These are phyloP conservation scores for Crax fasciolata DNA, from an alignment of 2,797 vertebrate genomes.

Conservation along the genomic window DNA sequence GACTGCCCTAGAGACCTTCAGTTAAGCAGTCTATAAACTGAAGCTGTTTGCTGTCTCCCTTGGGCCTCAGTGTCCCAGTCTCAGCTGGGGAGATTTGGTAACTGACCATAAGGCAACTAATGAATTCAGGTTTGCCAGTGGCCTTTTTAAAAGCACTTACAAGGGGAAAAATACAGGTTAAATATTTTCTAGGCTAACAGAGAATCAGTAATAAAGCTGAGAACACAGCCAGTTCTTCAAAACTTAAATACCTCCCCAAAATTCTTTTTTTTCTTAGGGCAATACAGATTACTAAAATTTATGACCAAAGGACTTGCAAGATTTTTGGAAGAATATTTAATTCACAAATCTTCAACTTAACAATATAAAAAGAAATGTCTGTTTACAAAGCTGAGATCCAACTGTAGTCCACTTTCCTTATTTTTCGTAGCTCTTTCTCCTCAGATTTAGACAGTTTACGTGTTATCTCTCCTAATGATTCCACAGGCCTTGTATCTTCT, in stretches of 20 bases:
- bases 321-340: slow-evolving; percentile 12
- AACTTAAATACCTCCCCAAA: neutral
- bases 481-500: slow-evolving; percentile 24
- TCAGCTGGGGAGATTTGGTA: neutral
- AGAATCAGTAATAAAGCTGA: neutral
- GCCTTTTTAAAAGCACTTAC: neutral
- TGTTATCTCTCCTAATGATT: slow-evolving; percentile 43
- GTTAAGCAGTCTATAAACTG: neutral
- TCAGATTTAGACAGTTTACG: slow-evolving; percentile 86
- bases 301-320: neutral
- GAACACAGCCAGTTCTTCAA: neutral
- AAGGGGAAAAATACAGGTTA: neutral
- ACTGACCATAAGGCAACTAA: neutral
- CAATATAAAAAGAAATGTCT: slow-evolving; percentile 14
- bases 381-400: slow-evolving; percentile 85
- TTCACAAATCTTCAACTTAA: slow-evolving; percentile 19
- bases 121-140: neutral
- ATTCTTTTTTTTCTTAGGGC: neutral
- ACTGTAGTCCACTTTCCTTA: slow-evolving; percentile 90
- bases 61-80: neutral
- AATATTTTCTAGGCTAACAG: neutral
- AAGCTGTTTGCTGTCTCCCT: neutral
- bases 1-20: neutral
- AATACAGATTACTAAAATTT: neutral
- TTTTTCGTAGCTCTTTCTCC: slow-evolving; percentile 86